Base-by-base conservation (phyloP, 2,797 vertebrate species). In the Bryconaethiops microstoma region DNA sequence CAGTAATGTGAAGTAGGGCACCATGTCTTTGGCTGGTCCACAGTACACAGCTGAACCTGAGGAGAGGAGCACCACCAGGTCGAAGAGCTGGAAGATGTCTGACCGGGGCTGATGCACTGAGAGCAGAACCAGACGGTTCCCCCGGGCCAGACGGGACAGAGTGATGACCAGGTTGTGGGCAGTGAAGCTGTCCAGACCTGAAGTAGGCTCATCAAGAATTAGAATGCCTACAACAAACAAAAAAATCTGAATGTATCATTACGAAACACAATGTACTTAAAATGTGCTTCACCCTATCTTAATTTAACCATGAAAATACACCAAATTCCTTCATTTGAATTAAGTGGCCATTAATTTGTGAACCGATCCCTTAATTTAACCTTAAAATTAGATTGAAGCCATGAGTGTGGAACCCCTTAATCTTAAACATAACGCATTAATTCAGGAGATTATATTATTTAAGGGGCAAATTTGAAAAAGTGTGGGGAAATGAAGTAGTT, bases 61-160 rank as follows among this genome's bases (percentile, higher is more conserved):
- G 0, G 96, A 95, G 81, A 99, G 93, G 86, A 99, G 92, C 45
- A 97, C 96, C 55, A 98, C 95, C 75, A 98, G 92, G 88, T 99
- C 96, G 4, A 99, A 99, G 67, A 99, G 95, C 76, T 96, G 95
- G 89, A 98, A 99, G 92, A 99, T 97, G 84, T 98, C 97, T 0
- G 98, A 98, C 7, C 97, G 96, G 0, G 97, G 97, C 91, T 99
- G 97, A 88, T 98, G 97, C 88, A 99, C 94, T 0, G 97, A 98
- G 82, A 98, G 92, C 87, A 99, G 93, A 60, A 99, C 95, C 85
- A 99, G 85, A 7, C 97, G 95, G 92, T 99, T 99, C 84, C 98
- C 98, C 71, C 92, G 94, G 78, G 97, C 96, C 88, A 99, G 91
- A 67, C 97, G 95, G 82, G 95, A 97, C 90, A 99, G 88, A 0